These are phyloP conservation scores for Spilosoma lubricipeda DNA, from an alignment of 2,888 invertebrate genomes.

Conservation along the genomic window DNA sequence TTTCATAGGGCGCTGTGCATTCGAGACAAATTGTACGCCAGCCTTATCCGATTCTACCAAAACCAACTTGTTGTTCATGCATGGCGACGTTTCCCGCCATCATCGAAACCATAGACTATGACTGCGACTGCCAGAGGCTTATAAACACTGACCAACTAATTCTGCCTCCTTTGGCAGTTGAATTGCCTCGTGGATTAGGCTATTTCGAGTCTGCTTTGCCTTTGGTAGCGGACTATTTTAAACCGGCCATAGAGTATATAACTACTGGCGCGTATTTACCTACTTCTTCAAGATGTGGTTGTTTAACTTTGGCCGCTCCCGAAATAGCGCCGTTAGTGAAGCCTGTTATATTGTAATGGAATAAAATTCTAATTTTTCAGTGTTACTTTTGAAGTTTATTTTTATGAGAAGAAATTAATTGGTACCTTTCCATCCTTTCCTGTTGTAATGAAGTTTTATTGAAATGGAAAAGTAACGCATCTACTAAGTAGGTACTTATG, in stretches of 20 bases:
- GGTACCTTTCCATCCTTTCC: too few species aligned
- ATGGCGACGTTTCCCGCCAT: conserved; percentile 32
- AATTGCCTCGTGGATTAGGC: conserved; percentile 61
- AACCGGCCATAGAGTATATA: conserved; percentile 38
- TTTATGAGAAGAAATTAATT: too few species aligned
- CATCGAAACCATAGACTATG: conserved; percentile 24
- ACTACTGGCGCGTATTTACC: conserved; percentile 53
- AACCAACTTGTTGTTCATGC: conserved; percentile 30
- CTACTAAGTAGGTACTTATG: too few species aligned
- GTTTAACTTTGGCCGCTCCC: conserved; percentile 55
- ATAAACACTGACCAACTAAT: conserved; percentile 52
- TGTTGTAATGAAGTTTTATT: too few species aligned
- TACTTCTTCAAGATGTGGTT: conserved; percentile 47
- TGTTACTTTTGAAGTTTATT: neutral
- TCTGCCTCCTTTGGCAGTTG: conserved; percentile 57
- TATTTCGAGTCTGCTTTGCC: conserved; percentile 60
- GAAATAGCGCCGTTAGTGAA: conserved; percentile 54
- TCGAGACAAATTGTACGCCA: conserved; percentile 12
- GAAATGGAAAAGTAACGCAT: too few species aligned
- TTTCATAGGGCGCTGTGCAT: conserved; percentile 38
- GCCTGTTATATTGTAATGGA: conserved; percentile 58
- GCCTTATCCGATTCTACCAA: conserved; percentile 21
- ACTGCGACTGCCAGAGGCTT: conserved; percentile 12
- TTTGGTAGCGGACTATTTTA: conserved; percentile 53
- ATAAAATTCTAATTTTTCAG: neutral